Evolutionary conservation across 2,888 invertebrate species (phyloP), one percentile per base, ranked within the genome.

Genomic region (Urechis unicinctus): DNA sequence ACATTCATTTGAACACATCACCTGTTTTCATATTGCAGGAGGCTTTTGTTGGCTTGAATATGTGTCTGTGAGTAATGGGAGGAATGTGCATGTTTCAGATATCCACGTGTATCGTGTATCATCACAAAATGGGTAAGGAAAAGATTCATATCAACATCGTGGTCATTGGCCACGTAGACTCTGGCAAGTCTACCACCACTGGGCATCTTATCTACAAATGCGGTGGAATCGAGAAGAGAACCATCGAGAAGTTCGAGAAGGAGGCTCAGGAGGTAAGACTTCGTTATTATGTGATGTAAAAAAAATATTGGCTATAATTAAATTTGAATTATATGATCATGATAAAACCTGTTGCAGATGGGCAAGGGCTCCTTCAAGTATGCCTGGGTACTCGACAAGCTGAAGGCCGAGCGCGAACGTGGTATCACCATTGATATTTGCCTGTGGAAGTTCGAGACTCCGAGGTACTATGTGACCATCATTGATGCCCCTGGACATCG

Each of bases 361-460:
- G 96, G 96, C 72, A 96, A 96, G 82, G 97, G 97, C 79, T 98
- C 97, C 79, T 98, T 98, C 89, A 98, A 98, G 83, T 98, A 98
- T 80, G 97, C 97, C 74, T 98, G 97, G 97, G 98, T 99, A 70
- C 86, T 99, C 85, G 98, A 98, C 87, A 98, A 98, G 84, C 85
- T 99, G 81, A 99, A 98, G 86, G 96, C 96, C 60, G 96, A 97
- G 84, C 92, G 96, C 84, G 96, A 97, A 82, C 93, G 96, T 88
- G 96, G 96, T 59, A 96, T 97, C 83, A 97, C 96, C 78, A 97
- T 97, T 75, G 96, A 97, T 81, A 96, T 96, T 80, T 93, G 95
- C 67, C 82, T 96, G 73, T 96, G 96, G 96, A 96, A 96, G 82
- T 97, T 97, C 81, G 95, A 96, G 81, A 96, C 96, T 13, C 80